Conservation (phyloP, 2,797 vertebrate species). For the Pangasius djambal region DNA sequence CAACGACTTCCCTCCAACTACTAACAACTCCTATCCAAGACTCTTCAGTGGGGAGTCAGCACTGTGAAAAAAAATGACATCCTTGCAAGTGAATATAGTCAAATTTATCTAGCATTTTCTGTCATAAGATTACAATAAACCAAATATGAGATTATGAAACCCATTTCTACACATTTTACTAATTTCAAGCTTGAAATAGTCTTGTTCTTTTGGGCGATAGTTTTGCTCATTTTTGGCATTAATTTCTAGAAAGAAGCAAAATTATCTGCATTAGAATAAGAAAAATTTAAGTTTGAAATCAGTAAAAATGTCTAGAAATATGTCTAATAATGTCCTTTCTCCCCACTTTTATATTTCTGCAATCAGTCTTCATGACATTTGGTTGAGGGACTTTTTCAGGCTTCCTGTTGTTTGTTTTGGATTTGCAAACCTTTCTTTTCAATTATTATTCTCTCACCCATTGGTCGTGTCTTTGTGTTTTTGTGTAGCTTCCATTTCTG, state of each 20-base stretch:
- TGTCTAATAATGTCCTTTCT: not conserved
- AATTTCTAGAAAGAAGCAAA: not conserved
- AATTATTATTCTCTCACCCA: not conserved
- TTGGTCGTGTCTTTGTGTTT: not conserved
- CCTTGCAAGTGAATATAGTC: not conserved
- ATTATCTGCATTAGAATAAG: not conserved
- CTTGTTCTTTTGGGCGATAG: not conserved
- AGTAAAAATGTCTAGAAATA: not conserved
- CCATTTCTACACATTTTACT: not conserved
- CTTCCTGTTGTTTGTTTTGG: not conserved
- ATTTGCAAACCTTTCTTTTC: not conserved
- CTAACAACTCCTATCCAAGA: not conserved
- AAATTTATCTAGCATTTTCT: not conserved
- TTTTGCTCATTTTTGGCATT: not conserved
- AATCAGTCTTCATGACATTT: not conserved
- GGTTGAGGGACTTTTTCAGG: no score
- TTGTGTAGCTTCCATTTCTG: slow-evolving; percentile 12
- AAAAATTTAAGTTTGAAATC: not conserved
- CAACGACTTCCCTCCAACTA: not conserved
- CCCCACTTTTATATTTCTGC: not conserved
- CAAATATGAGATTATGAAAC: not conserved
- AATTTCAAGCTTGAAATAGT: not conserved
- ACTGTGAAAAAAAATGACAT: not conserved
- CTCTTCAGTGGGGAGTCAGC: not conserved
- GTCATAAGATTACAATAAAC: not conserved